Percentiles rank a stretch among this genome's conserved stretches.
Evolutionary conservation across 2,888 invertebrate genomes (phyloP).

Genomic region (Drosophila robusta): DNA sequence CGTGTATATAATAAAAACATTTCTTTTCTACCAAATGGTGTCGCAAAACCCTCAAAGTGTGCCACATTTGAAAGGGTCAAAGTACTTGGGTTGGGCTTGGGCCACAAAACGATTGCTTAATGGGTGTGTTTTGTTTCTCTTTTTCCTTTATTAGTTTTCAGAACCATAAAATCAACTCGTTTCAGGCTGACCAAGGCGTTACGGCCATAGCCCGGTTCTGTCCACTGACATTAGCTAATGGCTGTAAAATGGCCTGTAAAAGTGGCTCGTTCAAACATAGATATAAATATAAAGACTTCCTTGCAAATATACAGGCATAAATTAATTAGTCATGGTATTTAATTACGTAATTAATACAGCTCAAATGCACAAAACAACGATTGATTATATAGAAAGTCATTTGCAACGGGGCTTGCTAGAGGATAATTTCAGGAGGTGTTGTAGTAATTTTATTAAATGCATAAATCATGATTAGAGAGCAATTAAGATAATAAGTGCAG

Average conservation of each 20-base stretch:
- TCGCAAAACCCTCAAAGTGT: constrained; percentile 8
- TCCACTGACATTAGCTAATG: constrained; percentile 33
- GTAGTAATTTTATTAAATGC: background rate
- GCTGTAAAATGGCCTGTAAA: constrained; percentile 25
- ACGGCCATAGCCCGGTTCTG: constrained; percentile 22
- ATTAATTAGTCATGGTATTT: constrained; percentile 28
- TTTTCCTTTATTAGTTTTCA: constrained; percentile 17
- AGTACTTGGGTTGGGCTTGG: constrained; percentile 3
- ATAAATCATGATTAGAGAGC: background rate
- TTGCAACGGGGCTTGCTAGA: background rate
- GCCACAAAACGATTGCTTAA: constrained; percentile 27
- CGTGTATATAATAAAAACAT: background rate
- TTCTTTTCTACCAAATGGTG: constrained; percentile 7
- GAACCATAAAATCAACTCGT: constrained; percentile 17
- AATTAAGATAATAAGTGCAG: background rate
- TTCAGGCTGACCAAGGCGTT: constrained; percentile 9
- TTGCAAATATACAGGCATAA: constrained; percentile 4
- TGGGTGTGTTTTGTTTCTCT: constrained; percentile 5
- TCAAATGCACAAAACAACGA: constrained; percentile 1
- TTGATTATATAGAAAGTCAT: constrained; percentile 3
- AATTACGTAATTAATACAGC: constrained; percentile 15
- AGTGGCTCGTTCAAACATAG: constrained; percentile 15
- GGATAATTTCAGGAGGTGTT: background rate
- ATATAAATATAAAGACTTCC: constrained; percentile 28
- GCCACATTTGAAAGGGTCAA: constrained; percentile 11